Base-by-base conservation (phyloP, 2,113 vertebrate species). In the Coturnix japonica region DNA sequence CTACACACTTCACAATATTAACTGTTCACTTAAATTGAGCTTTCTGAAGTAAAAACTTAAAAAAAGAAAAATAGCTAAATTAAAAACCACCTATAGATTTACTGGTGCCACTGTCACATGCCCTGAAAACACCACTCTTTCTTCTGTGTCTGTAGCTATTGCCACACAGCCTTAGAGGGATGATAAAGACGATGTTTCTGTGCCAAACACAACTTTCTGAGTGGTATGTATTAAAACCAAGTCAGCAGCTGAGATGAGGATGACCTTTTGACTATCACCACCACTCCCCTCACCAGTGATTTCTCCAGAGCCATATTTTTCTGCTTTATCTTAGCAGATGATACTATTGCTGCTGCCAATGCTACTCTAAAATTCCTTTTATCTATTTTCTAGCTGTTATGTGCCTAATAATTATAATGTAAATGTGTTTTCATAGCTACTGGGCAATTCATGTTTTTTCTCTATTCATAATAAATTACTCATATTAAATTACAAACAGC, bases 341-440 rank as follows among this genome's bases (percentile, higher is more conserved):
- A 92, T 87, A 39, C 87, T 76, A 74, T 26, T 85, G 76, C 56
- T 92, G 43, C 86, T 93, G 89, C 90, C 89, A 93, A 3, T 31
- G 72, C 53, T 93, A 63, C 78, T 93, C 61, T 70, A 71, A 87
- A 95, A 90, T 88, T 94, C 83, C 85, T 96, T 95, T 95, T 91
- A 93, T 95, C 94, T 96, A 23, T 93, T 95, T 96, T 90, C 12
- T 33, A 92, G 91, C 84, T 87, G 80, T 95, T 94, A 94, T 91
- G 69, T 91, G 83, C 71, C 94, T 96, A 95, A 96, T 95, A 90
- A 96, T 96, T 96, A 91, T 84, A 94, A 96, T 87, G 90, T 81
- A 95, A 96, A 96, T 96, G 93, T 53, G 81, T 85, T 93, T 94
- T 94, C 86, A 85, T 83, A 91, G 83, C 96, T 95, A 96, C 83